phyloP scores from a whole-genome alignment of 1,140 invertebrate species.

The Caerostris extrusa region DNA sequence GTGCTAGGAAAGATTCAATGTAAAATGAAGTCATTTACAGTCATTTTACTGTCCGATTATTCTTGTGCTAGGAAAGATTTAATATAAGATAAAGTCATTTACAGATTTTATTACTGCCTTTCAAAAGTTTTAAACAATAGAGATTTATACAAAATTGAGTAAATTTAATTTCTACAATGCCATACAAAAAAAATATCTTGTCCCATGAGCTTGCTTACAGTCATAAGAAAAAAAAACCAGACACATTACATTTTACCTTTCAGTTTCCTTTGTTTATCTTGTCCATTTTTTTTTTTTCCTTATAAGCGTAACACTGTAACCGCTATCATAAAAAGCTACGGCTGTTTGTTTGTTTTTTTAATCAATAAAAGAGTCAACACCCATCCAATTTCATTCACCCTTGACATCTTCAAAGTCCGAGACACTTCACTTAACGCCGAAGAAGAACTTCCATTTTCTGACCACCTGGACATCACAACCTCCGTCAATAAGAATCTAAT shows the following conservation, averaged over 20 bases:
- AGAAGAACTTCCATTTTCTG: background rate
- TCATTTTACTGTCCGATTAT: too few relatives aligned
- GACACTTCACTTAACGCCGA: background rate
- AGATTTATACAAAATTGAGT: too few relatives aligned
- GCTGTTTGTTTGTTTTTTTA: background rate
- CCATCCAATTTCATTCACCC: conserved; percentile 1
- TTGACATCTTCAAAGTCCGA: background rate
- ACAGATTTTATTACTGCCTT: too few relatives aligned
- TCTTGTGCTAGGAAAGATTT: too few relatives aligned
- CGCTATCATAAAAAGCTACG: background rate
- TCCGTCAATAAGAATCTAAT: background rate
- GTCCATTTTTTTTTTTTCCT: background rate
- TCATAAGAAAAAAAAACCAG: too few relatives aligned
- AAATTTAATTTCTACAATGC: too few relatives aligned
- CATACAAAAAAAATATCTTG: too few relatives aligned
- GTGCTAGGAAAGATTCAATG: too few relatives aligned
- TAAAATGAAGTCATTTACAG: too few relatives aligned
- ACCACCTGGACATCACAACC: background rate
- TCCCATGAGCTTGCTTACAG: too few relatives aligned
- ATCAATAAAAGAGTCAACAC: conserved; percentile 4
- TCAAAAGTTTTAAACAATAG: too few relatives aligned
- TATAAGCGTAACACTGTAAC: background rate
- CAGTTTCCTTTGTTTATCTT: background rate
- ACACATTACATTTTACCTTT: background rate
- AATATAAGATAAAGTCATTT: too few relatives aligned